Conservation (phyloP, 2,113 vertebrate genomes). For the Rhagologus leucostigma region DNA sequence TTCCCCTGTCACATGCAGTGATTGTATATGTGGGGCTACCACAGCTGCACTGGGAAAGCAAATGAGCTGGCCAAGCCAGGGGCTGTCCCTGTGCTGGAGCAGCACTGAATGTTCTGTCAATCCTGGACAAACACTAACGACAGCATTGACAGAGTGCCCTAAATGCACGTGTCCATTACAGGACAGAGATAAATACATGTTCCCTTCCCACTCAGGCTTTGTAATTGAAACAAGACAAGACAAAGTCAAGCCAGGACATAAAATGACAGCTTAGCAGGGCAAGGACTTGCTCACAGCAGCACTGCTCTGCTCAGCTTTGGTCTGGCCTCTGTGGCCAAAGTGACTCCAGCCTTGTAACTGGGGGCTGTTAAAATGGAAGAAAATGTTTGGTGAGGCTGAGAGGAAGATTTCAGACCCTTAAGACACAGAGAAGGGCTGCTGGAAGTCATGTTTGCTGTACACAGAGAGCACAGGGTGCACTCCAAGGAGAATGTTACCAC, state of each 20-base stretch:
- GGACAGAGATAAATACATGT: slow-evolving; percentile 29
- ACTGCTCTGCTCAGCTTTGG: neutral
- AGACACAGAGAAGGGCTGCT: neutral
- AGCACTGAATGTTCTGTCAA: slow-evolving; percentile 14
- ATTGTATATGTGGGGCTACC: neutral
- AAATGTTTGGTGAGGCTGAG: neutral
- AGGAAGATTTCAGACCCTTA: neutral
- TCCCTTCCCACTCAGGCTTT: neutral
- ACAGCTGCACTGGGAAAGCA: neutral
- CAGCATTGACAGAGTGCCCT: neutral
- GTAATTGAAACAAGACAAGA: neutral
- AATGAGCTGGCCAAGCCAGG: neutral
- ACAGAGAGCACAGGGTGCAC: neutral
- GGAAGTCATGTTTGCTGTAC: neutral
- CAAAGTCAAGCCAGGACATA: slow-evolving; percentile 24
- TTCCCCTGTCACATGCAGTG: neutral
- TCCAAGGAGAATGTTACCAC: neutral
- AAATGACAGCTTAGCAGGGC: slow-evolving; percentile 5
- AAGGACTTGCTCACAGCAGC: neutral
- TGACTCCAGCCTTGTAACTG: neutral
- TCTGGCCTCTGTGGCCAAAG: neutral
- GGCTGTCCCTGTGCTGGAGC: neutral
- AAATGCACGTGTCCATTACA: neutral
- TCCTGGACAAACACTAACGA: neutral
- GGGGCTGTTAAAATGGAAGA: neutral